Evolutionary conservation across 2,888 invertebrate species (phyloP).

Genomic region (Ischnus inquisitorius): DNA sequence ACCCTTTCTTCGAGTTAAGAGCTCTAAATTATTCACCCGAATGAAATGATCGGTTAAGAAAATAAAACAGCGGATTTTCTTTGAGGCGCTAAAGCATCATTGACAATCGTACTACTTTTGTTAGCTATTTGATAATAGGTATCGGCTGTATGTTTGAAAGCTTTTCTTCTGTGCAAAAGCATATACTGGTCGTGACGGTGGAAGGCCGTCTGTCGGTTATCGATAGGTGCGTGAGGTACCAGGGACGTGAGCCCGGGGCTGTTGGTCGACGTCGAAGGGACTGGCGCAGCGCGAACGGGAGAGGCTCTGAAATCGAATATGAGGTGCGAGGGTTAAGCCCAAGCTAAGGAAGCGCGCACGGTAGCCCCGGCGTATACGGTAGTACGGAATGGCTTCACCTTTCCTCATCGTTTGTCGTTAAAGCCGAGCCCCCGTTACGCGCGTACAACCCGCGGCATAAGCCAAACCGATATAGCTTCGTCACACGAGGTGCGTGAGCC

Average conservation of each 20-base stretch:
- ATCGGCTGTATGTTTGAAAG: neutral
- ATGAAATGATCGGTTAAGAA: neutral
- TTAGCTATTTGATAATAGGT: neutral
- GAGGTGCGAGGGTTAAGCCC: constrained; percentile 78
- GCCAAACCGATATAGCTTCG: constrained; percentile 12
- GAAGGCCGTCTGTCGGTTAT: constrained; percentile 16
- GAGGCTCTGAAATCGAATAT: constrained; percentile 81
- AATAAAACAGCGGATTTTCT: neutral
- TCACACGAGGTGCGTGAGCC: neutral
- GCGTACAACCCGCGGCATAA: constrained; percentile 39
- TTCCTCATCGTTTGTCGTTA: constrained; percentile 74
- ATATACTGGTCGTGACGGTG: constrained; percentile 2
- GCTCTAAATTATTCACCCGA: neutral
- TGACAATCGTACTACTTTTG: neutral
- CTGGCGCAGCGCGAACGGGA: constrained; percentile 38
- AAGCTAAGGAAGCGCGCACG: constrained; percentile 76
- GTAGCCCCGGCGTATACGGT: constrained; percentile 72
- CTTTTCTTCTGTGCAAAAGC: constrained; percentile 4
- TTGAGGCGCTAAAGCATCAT: neutral
- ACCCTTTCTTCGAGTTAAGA: no score
- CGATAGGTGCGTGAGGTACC: constrained; percentile 42
- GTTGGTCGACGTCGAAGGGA: constrained; percentile 31
- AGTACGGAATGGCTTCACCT: constrained; percentile 78
- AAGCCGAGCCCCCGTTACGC: constrained; percentile 73
- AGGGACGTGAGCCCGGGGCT: constrained; percentile 8